Percentiles rank a stretch among this genome's conserved stretches.
Evolutionary conservation across 2,888 invertebrate species (phyloP).

Genomic region (Morinoia aosen): DNA sequence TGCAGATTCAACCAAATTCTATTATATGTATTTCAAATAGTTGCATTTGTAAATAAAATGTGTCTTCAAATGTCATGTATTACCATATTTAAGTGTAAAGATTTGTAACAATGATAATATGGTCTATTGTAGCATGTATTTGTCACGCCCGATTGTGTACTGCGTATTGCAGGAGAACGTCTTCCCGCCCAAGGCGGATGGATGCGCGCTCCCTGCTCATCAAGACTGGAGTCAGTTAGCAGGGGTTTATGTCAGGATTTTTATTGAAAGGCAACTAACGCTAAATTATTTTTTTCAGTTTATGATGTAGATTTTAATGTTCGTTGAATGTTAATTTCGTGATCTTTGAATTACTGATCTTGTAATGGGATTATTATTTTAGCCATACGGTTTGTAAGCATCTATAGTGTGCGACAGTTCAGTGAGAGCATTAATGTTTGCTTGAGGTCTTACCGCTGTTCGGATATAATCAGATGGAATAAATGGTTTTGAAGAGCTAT

Average conservation of each 20-base stretch:
- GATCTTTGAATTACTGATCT: background rate
- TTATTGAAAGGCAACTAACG: background rate
- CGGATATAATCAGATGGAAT: background rate
- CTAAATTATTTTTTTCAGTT: too few relatives aligned
- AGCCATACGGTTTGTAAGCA: too few relatives aligned
- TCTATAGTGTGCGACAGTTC: background rate
- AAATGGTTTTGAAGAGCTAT: background rate
- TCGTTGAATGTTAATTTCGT: background rate
- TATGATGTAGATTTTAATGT: background rate
- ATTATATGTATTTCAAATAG: background rate
- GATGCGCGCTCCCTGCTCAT: background rate
- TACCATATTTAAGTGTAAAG: background rate
- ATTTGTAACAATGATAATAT: background rate
- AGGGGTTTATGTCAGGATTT: background rate
- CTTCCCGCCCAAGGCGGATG: background rate
- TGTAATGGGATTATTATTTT: background rate
- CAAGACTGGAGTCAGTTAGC: background rate
- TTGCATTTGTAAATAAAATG: background rate
- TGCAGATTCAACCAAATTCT: background rate
- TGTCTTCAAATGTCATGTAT: background rate
- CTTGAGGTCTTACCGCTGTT: background rate
- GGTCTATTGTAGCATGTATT: background rate
- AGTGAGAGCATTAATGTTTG: background rate
- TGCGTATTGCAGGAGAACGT: background rate
- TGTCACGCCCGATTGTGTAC: too few relatives aligned